A percentile compares a stretch with the other conserved stretches of the same genome.
phyloP scores from a whole-genome alignment of 2,113 vertebrate genomes.

The Glaucidium brasilianum region DNA sequence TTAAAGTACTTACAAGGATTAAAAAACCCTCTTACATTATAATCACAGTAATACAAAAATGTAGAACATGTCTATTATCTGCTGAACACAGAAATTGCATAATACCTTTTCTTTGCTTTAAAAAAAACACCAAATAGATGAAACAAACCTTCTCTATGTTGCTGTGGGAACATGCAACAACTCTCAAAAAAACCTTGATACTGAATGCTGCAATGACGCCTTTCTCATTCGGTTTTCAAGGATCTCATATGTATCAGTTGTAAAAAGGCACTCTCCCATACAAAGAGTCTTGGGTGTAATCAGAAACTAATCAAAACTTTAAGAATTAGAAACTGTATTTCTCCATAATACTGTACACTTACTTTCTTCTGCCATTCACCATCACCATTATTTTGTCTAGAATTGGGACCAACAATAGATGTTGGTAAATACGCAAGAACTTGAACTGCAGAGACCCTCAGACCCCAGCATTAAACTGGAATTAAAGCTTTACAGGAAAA shows the following conservation, averaged over 20 bases:
- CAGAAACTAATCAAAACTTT: slow-evolving; percentile 54
- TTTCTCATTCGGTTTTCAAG: background rate
- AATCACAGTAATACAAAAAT: background rate
- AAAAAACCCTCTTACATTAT: background rate
- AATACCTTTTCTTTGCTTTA: background rate
- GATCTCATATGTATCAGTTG: background rate
- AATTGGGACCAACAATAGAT: slow-evolving; percentile 63
- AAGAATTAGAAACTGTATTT: slow-evolving; percentile 36
- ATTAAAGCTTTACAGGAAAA: slow-evolving; percentile 53
- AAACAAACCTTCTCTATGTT: background rate
- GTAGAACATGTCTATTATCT: background rate
- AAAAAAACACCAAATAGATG: background rate
- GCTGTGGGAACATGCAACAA: background rate
- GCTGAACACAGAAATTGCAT: background rate
- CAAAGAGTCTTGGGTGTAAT: background rate
- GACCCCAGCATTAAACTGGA: slow-evolving; percentile 52
- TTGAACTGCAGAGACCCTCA: slow-evolving; percentile 46
- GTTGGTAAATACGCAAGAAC: slow-evolving; percentile 60
- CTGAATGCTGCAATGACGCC: background rate
- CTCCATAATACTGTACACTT: slow-evolving; percentile 43
- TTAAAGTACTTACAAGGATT: background rate
- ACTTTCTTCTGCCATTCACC: slow-evolving; percentile 59
- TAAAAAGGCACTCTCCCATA: background rate
- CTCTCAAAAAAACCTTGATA: background rate
- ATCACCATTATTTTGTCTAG: slow-evolving; percentile 42